Base-by-base conservation (phyloP, 2,113 vertebrate species). In the Megalops atlanticus region DNA sequence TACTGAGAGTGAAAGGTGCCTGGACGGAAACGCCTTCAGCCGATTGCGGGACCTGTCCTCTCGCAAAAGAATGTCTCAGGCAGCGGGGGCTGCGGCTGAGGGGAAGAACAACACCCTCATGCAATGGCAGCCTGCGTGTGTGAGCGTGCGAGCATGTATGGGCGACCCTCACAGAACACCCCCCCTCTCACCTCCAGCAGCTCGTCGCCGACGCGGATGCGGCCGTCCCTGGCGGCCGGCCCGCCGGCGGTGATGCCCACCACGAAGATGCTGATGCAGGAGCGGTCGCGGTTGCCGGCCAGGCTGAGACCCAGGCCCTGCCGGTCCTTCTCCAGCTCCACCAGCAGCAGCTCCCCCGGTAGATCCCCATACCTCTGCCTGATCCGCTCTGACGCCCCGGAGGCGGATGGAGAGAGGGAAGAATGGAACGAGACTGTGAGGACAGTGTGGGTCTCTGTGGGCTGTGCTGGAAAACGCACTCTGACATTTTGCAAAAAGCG, bases 321-420 rank as follows among this genome's bases (percentile, higher is more conserved):
- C n/a, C 94, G 94, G 85, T 98, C 97, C 81, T 99, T 99, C 85
- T 99, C 97, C 79, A 99, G 93, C 87, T 99, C 97, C 84, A 99
- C 95, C n/a, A 97, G 93, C 87, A 97, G 92, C 86, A 98, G 83
- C 81, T 96, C 96, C 74, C 98, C 98, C 0, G 86, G 93, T 69
- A 99, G 94, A 58, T 99, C 97, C 36, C 96, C 96, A 88, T 98
- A 99, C 77, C 95, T 95, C 91, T 98, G 96, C 87, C 95, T 95
- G 92, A 98, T 97, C 86, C 96, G 96, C 92, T 98, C 97, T 98
- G 75, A 24, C n/a, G n/a, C n/a, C n/a, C n/a, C n/a, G n/a, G n/a
- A n/a, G n/a, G n/a, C n/a, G n/a, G n/a, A n/a, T n/a, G n/a, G n/a
- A n/a, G n/a, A n/a, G n/a, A n/a, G n/a, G n/a, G n/a, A n/a, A n/a